Evolutionary conservation across 2,888 invertebrate genomes (phyloP).

Genomic region (Acronicta aceris): DNA sequence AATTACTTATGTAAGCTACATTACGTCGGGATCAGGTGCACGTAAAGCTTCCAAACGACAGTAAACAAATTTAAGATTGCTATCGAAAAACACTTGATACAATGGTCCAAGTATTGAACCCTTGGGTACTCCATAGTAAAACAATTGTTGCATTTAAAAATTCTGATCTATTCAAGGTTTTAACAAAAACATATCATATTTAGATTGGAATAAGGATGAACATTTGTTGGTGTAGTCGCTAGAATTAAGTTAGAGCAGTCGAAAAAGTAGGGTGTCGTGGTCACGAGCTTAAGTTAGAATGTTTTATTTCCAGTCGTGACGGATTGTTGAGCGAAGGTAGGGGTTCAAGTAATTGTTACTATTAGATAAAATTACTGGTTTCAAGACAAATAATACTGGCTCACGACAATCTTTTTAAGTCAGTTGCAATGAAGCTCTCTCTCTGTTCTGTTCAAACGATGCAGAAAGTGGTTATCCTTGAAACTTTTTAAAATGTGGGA

Average conservation of each 20-base stretch:
- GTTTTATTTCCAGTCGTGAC: conserved; percentile 73
- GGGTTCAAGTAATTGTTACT: conserved; percentile 73
- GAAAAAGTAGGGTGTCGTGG: conserved; percentile 76
- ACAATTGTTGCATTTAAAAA: conserved; percentile 56
- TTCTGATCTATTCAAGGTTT: conserved; percentile 41
- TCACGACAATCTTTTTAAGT: conserved; percentile 50
- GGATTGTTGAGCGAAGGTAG: conserved; percentile 73
- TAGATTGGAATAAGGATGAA: conserved; percentile 51
- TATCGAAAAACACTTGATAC: conserved; percentile 54
- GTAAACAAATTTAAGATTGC: conserved; percentile 54
- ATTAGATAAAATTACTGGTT: conserved; percentile 71
- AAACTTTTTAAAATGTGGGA: conserved; percentile 41
- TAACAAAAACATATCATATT: conserved; percentile 59
- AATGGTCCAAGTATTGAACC: conserved; percentile 58
- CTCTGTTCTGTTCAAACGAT: conserved; percentile 31
- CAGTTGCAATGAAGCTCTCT: conserved; percentile 35
- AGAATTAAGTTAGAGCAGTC: conserved; percentile 58
- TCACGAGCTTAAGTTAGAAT: conserved; percentile 71
- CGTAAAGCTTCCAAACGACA: conserved; percentile 46
- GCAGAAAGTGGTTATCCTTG: conserved; percentile 52
- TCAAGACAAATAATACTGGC: conserved; percentile 51
- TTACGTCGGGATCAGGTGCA: conserved; percentile 73
- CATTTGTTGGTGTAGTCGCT: conserved; percentile 34
- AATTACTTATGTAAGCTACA: conserved; percentile 72
- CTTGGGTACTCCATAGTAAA: conserved; percentile 55